phyloP scores from a whole-genome alignment of 2,797 vertebrate genomes.

The Pangasius krempfi region DNA sequence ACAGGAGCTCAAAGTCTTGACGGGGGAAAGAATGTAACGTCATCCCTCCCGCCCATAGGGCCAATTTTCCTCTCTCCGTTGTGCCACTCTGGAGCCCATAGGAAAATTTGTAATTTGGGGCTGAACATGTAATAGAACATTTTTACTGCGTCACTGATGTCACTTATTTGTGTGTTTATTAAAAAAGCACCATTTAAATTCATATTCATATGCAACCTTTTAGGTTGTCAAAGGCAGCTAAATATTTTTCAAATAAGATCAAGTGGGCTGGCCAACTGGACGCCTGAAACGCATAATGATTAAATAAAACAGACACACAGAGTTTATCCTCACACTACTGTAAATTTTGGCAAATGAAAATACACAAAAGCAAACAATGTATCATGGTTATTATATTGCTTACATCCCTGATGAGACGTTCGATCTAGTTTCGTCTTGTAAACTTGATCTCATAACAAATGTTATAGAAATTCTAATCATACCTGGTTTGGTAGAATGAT shows the following conservation, averaged over 20 bases:
- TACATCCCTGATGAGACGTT: no score
- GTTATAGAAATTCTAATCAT: no score
- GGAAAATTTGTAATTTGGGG: background rate
- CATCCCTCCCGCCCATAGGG: background rate
- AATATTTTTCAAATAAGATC: background rate
- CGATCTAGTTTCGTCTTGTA: no score
- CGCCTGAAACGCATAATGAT: no score
- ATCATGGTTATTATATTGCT: background rate
- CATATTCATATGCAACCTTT: background rate
- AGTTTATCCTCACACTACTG: background rate
- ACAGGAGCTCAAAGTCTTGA: background rate
- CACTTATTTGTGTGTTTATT: background rate
- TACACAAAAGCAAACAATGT: background rate
- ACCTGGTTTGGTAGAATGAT: no score
- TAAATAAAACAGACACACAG: no score
- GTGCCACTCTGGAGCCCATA: background rate
- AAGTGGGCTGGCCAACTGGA: background rate
- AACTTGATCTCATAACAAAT: no score
- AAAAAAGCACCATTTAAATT: background rate
- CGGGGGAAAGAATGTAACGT: background rate
- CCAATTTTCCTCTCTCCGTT: background rate
- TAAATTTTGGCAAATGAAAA: background rate
- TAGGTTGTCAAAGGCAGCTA: background rate
- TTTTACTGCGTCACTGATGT: background rate
- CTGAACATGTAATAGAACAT: background rate